phyloP scores from a whole-genome alignment of 2,888 invertebrate species.

The Apotomis capreana region DNA sequence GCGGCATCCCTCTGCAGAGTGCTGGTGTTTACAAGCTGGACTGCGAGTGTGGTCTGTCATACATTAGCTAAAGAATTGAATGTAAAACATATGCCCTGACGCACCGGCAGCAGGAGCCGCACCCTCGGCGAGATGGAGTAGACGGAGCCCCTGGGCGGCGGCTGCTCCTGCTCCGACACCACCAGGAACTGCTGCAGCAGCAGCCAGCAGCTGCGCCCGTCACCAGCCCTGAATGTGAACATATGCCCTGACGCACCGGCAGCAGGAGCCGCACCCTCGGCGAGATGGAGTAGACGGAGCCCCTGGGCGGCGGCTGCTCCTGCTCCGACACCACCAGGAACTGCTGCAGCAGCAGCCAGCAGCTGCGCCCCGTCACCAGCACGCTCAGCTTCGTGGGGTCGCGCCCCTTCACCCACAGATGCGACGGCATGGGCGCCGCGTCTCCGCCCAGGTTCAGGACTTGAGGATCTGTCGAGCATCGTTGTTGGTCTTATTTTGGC shows the following conservation, averaged over 20 bases:
- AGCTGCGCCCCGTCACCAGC: not conserved
- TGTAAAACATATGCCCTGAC: not conserved
- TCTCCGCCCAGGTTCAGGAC: no score
- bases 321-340: slow-evolving; percentile 5
- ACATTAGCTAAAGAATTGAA: no score
- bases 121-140: not conserved
- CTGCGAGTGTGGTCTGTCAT: no score
- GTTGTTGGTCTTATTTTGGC: no score
- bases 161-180: not conserved
- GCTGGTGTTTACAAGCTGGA: no score
- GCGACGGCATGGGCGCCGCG: not conserved
- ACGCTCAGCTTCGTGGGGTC: slow-evolving; percentile 6
- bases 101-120: not conserved
- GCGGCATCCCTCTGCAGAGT: no score
- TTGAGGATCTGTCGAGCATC: no score
- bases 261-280: not conserved
- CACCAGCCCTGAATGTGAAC: not conserved
- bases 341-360: no score
- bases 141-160: not conserved
- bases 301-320: not conserved
- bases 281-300: not conserved
- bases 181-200: slow-evolving; percentile 1
- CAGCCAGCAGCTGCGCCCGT: no score
- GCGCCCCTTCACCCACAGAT: not conserved
- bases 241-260: not conserved